Conservation (phyloP, 2,797 vertebrate species). For the Falco berigora region DNA sequence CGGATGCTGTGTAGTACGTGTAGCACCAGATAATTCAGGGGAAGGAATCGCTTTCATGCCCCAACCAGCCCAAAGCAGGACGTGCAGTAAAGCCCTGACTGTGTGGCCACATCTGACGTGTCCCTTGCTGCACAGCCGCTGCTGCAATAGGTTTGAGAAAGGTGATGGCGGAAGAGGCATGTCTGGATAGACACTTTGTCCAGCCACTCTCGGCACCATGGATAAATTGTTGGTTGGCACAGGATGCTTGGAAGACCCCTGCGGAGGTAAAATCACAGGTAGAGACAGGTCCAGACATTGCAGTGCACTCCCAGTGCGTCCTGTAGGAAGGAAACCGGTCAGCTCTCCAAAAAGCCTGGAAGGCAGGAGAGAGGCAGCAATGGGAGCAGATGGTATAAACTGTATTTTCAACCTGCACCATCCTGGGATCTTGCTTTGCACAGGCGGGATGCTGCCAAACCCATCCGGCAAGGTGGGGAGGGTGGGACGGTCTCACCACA, state of each 20-base stretch:
- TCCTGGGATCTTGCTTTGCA: background rate
- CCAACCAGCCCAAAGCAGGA: background rate
- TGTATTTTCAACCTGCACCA: background rate
- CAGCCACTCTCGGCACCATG: background rate
- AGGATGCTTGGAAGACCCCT: background rate
- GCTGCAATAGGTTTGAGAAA: background rate
- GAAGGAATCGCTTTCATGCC: background rate
- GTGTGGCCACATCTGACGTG: fast-evolving
- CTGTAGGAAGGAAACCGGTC: background rate
- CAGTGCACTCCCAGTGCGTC: background rate
- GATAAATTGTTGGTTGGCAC: background rate
- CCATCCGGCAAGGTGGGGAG: background rate
- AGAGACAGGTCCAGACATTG: background rate
- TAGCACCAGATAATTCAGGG: background rate
- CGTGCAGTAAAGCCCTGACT: background rate
- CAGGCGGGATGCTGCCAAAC: background rate
- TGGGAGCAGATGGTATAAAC: background rate
- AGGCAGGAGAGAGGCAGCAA: background rate
- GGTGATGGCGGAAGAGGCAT: background rate
- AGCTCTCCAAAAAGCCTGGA: background rate
- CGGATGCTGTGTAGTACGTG: background rate
- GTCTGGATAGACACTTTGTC: background rate
- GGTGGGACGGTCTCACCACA: background rate
- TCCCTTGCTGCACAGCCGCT: background rate
- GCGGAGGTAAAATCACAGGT: background rate